Base-by-base conservation (phyloP, 2,888 invertebrate species). In the Apamea anceps region DNA sequence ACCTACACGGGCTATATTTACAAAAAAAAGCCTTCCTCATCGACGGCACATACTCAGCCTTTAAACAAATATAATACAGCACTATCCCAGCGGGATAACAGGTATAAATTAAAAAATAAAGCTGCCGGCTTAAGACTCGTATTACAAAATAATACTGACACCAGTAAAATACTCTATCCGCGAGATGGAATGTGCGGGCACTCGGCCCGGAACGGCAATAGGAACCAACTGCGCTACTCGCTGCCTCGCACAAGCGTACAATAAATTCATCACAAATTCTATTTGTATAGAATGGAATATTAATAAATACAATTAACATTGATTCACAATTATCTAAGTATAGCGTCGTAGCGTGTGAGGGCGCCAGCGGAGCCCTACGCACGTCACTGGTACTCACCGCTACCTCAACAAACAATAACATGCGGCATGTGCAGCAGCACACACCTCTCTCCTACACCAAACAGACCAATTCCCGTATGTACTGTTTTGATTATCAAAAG, bases 121-220 rank as follows among this genome's bases (percentile, higher is more conserved):
- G 96, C 96, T 96, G 96, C 95, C 94, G 93, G 96, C 96, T 96
- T 96, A 96, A 96, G 92, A 96, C 94, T 95, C 82, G 95, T 96
- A 95, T 96, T 96, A 96, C 96, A 95, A 96, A 95, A 96, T 96
- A 96, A 96, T 96, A 96, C 96, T 96, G 96, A 96, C 95, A 96
- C 96, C 96, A 96, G 96, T 96, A 95, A 95, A 94, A 94, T 94
- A 96, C 94, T 95, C 95, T 95, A 94, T 94, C 94, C 94, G 91
- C 93, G 91, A 92, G 96, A 94, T 96, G 96, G 96, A 96, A 96
- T 96, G 96, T 96, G 95, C 94, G 92, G 94, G 94, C 94, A 86
- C 90, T 86, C 82, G 89, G 92, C 94, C 94, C 90, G 84, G 88
- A 91, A 92, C 92, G 92, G 94, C 92, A 91, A 91, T 93, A 94